Evolutionary conservation across 1,140 invertebrate genomes (phyloP).

Genomic region (Maconellicoccus hirsutus): DNA sequence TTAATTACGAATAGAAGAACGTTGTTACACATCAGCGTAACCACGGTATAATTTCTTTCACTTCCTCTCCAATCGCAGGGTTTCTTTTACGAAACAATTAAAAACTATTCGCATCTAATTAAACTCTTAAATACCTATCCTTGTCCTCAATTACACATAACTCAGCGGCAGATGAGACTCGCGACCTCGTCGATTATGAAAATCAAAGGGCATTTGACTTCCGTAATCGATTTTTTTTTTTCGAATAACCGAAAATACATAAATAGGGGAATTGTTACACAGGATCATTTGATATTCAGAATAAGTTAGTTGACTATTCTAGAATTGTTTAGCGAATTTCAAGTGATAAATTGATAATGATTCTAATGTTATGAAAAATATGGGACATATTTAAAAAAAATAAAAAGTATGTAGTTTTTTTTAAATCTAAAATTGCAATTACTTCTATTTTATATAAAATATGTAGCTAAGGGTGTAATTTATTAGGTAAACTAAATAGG

Average conservation of each 20-base stretch:
- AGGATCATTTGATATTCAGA: background rate
- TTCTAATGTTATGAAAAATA: too few relatives aligned
- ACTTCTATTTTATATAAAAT: too few relatives aligned
- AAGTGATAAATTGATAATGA: too few relatives aligned
- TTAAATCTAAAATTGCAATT: too few relatives aligned
- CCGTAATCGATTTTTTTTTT: background rate
- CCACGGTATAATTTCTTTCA: background rate
- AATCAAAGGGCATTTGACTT: background rate
- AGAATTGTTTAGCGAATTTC: too few relatives aligned
- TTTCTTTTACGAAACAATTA: background rate
- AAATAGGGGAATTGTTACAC: background rate
- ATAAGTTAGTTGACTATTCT: too few relatives aligned
- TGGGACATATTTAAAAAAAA: too few relatives aligned
- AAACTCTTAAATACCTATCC: background rate
- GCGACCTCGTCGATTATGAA: conserved; percentile 7
- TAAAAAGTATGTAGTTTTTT: too few relatives aligned
- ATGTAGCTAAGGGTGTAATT: too few relatives aligned
- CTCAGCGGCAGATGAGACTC: background rate
- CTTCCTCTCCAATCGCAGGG: background rate
- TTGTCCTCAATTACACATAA: background rate
- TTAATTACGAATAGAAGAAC: background rate
- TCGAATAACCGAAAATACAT: background rate
- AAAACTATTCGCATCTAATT: conserved; percentile 4
- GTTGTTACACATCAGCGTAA: background rate
- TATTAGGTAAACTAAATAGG: too few relatives aligned